Evolutionary conservation across 1,140 invertebrate genomes (phyloP).

Genomic region (Cyclina sinensis): DNA sequence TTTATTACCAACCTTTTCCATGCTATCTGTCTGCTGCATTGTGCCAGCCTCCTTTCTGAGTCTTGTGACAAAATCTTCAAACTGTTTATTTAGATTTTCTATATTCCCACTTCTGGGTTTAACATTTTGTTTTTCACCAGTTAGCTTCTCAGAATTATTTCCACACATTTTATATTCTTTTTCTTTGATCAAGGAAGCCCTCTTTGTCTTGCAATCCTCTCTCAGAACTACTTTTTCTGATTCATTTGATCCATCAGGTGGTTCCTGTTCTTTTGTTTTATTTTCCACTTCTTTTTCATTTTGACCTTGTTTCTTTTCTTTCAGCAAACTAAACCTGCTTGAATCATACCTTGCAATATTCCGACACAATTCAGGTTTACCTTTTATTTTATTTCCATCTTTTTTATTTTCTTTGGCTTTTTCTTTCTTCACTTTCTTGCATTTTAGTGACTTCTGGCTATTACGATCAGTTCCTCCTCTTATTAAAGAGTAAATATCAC

Average conservation of each 20-base stretch:
- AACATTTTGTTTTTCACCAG: conserved; percentile 32
- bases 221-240: background rate
- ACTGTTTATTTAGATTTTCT: conserved; percentile 27
- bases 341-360: conserved; percentile 41
- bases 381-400: background rate
- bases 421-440: conserved; percentile 29
- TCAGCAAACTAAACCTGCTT: background rate
- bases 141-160: background rate
- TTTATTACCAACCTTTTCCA: conserved; percentile 21
- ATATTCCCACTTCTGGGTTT: conserved; percentile 16
- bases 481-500: background rate
- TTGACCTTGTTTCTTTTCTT: background rate
- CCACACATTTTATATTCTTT: background rate
- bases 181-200: background rate
- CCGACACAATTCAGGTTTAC: conserved; percentile 17
- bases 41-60: conserved; percentile 9
- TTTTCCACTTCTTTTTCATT: background rate
- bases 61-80: conserved; percentile 42
- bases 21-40: background rate
- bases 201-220: background rate
- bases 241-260: background rate
- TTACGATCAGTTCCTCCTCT: background rate
- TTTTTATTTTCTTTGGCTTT: conserved; percentile 4
- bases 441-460: background rate
- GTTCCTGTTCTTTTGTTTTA: background rate